These are phyloP conservation scores for Drosophila fuyamai DNA, from an alignment of 1,140 invertebrate species.

Conservation along the genomic window DNA sequence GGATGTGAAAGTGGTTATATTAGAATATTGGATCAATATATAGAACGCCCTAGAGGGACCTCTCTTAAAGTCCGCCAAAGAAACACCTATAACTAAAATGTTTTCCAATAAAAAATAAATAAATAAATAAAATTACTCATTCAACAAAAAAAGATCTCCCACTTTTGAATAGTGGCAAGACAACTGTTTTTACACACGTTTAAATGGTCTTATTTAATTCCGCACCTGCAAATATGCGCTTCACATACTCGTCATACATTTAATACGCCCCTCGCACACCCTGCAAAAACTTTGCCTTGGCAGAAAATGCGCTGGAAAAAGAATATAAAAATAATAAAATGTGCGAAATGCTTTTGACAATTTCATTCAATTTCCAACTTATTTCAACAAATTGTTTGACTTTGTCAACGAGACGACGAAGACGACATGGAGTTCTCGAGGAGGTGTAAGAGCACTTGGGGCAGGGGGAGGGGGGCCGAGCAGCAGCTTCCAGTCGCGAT, in stretches of 20 bases:
- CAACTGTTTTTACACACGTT: background rate
- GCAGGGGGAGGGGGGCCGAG: background rate
- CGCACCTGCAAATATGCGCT: too few relatives aligned
- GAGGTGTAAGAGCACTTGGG: slow-evolving; percentile 7
- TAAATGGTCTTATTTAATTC: background rate
- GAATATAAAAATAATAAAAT: slow-evolving; percentile 64
- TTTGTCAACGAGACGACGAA: slow-evolving; percentile 59
- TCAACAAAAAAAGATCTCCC: background rate
- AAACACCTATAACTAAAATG: too few relatives aligned
- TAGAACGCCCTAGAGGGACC: background rate
- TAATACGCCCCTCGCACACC: slow-evolving; percentile 22
- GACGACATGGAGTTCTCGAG: slow-evolving; percentile 25
- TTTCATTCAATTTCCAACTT: slow-evolving; percentile 83
- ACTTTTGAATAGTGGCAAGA: background rate
- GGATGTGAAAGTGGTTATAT: background rate
- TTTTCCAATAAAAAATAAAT: background rate
- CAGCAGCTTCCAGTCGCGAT: slow-evolving; percentile 61
- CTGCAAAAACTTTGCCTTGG: slow-evolving; percentile 42
- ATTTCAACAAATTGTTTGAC: slow-evolving; percentile 83
- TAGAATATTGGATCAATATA: slow-evolving; percentile 8
- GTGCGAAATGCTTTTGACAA: slow-evolving; percentile 83
- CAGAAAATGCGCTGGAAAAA: slow-evolving; percentile 19
- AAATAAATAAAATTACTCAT: background rate
- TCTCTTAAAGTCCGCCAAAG: background rate
- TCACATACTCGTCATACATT: background rate